Conservation (phyloP, 1,140 invertebrate genomes). For the Neelides sp. region DNA sequence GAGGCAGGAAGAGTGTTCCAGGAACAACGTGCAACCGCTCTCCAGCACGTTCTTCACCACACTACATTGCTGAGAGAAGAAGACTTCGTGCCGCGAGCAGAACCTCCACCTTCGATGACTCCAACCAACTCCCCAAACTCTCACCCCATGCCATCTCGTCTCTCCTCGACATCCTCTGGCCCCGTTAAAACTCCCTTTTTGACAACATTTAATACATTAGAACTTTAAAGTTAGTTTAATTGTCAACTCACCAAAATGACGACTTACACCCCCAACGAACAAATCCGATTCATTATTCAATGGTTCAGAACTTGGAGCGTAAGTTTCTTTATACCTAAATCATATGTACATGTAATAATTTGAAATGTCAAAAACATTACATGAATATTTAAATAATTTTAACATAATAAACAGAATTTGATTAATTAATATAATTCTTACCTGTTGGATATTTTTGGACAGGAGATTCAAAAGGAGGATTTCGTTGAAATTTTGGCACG, state of each 20-base stretch:
- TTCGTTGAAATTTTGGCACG: conserved; percentile 23
- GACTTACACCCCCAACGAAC: conserved; percentile 18
- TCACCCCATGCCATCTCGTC: background rate
- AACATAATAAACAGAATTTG: no score
- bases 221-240: background rate
- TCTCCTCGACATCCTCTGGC: background rate
- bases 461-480: conserved; percentile 30
- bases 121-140: background rate
- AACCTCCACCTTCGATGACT: no score
- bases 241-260: conserved; percentile 14
- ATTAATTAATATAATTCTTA: no score
- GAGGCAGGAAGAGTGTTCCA: background rate
- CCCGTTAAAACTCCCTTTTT: background rate
- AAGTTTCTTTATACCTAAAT: no score
- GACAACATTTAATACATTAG: background rate
- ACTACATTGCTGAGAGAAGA: background rate
- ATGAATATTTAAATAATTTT: no score
- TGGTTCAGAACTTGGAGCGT: conserved; percentile 31
- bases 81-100: no score
- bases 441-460: no score
- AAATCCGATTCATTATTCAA: conserved; percentile 17
- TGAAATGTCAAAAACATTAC: no score
- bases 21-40: conserved; percentile 7
- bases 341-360: no score
- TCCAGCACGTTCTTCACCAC: conserved; percentile 3